phyloP scores from a whole-genome alignment of 2,113 vertebrate species.

The Alexandromys fortis region DNA sequence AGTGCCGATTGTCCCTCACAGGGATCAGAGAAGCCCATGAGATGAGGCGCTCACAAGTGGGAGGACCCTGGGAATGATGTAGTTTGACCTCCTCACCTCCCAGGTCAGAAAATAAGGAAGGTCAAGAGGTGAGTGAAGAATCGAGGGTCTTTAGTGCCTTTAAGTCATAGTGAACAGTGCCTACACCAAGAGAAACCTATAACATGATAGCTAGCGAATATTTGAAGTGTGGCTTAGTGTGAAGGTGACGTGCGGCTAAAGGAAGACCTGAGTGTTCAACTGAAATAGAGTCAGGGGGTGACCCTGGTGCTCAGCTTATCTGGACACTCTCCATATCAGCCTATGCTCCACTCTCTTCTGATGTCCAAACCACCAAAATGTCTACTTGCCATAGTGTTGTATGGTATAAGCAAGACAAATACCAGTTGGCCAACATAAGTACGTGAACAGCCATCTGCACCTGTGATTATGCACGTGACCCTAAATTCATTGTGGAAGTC shows the following conservation, averaged over 20 bases:
- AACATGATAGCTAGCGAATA: neutral
- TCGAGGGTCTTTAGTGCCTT: conserved; percentile 29
- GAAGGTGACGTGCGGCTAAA: neutral
- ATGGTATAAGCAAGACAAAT: neutral
- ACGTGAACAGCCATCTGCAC: neutral
- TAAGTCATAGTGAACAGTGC: neutral
- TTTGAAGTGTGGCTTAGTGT: neutral
- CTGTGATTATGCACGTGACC: neutral
- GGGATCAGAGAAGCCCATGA: neutral
- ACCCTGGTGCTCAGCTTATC: neutral
- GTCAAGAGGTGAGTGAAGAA: neutral
- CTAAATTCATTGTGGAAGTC: neutral
- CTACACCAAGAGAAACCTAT: neutral
- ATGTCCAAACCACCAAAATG: neutral
- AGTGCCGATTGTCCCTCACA: neutral
- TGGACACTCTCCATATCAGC: neutral
- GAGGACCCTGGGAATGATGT: neutral
- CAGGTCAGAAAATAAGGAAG: neutral
- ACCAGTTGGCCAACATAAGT: neutral
- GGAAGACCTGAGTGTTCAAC: neutral
- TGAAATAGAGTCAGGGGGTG: neutral
- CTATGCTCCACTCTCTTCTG: neutral
- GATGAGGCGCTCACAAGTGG: neutral
- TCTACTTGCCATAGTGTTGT: neutral
- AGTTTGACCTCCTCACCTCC: neutral